phyloP scores from a whole-genome alignment of 2,113 vertebrate genomes.

The Penelope pileata region DNA sequence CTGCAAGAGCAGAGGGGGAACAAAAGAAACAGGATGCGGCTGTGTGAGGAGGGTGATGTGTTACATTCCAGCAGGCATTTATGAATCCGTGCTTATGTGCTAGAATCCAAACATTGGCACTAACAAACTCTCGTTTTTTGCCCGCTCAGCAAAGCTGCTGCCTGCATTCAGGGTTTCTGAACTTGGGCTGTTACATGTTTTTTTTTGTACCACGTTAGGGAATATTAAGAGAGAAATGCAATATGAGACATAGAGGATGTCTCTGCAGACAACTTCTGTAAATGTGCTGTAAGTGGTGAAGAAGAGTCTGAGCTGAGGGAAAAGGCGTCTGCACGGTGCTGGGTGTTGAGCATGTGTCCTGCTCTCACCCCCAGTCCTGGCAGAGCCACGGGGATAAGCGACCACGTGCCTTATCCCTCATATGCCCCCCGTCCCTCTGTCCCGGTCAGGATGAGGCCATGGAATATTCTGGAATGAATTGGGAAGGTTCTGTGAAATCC shows the following conservation, averaged over 20 bases:
- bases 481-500: neutral
- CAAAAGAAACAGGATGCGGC: constrained; percentile 63
- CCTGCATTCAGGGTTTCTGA: neutral
- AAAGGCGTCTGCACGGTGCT: neutral
- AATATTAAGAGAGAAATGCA: neutral
- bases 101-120: neutral
- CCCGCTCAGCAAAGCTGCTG: neutral
- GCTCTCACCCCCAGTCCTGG: neutral
- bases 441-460: neutral
- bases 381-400: neutral
- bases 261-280: neutral
- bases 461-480: neutral
- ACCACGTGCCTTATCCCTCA: neutral
- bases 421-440: neutral
- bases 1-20: constrained; percentile 41
- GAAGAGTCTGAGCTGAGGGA: neutral
- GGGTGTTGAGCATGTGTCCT: accelerated
- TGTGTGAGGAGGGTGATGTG: constrained; percentile 21
- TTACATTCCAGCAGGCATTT: constrained; percentile 15
- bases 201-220: neutral
- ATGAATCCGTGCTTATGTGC: constrained; percentile 4
- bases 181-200: neutral
- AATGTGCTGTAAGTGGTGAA: neutral
- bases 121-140: neutral
- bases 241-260: neutral